Percentiles rank a stretch among this genome's conserved stretches.
Conservation (phyloP, 2,888 invertebrate species). For the Euclidia mi region DNA sequence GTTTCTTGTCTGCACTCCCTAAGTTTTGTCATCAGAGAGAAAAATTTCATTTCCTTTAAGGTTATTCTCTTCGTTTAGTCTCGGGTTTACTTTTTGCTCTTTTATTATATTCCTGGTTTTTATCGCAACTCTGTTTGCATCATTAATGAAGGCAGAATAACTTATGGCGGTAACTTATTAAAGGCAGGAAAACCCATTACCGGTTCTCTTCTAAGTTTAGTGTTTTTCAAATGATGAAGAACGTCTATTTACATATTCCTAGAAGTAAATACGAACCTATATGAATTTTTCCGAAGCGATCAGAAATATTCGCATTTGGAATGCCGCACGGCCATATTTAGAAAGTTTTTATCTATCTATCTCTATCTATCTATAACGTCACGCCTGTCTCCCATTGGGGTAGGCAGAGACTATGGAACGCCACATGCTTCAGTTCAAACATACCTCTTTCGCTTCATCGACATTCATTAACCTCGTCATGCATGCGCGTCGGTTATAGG, state of each 20-base stretch:
- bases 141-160: constrained; percentile 64
- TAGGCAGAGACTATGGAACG: too few relatives aligned
- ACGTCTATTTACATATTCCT: constrained; percentile 6
- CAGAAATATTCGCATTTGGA: constrained; percentile 25
- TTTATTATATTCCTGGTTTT: constrained; percentile 58
- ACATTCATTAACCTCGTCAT: too few relatives aligned
- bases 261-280: constrained; percentile 3
- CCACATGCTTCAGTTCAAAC: too few relatives aligned
- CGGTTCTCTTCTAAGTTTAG: constrained; percentile 36
- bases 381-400: too few relatives aligned
- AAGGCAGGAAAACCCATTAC: constrained; percentile 58
- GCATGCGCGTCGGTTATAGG: too few relatives aligned
- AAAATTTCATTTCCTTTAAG: constrained; percentile 67
- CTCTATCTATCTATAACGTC: too few relatives aligned
- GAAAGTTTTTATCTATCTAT: constrained; percentile 51
- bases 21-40: constrained; percentile 73
- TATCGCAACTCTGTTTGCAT: constrained; percentile 63
- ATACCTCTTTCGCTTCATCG: too few relatives aligned
- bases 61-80: constrained; percentile 57
- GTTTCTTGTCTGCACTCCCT: constrained; percentile 53
- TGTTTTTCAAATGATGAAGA: constrained; percentile 34
- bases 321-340: constrained; percentile 43
- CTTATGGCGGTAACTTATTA: constrained; percentile 59
- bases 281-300: constrained; percentile 10
- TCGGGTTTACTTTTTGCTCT: constrained; percentile 55